Evolutionary conservation across 2,113 vertebrate genomes (phyloP), one percentile per base, ranked within the genome.

Genomic region (Vanacampus margaritifer): DNA sequence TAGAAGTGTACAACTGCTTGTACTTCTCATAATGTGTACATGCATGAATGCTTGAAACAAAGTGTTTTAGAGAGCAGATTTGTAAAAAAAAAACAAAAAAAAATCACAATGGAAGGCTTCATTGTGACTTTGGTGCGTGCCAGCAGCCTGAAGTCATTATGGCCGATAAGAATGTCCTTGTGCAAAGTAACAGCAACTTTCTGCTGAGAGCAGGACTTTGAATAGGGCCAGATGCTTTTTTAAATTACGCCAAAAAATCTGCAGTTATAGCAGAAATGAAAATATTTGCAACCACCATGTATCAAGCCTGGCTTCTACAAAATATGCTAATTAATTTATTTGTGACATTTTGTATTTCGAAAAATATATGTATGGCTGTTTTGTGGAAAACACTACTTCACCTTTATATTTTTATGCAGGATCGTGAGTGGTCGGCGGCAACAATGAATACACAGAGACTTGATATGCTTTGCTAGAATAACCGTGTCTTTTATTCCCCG

Each of bases 111-210:
- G 16, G 16, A 19, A 63, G 59, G 3, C 51, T 69, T 61, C 14
- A 26, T 50, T 73, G 1, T 69, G 57, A 74, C 36, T 28, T 50
- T 67, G 35, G 39, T 28, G 43, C 60, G 57, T 46, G 9, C 45
- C 53, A 41, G 57, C 23, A 65, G 71, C 39, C n/a, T 28, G 62
- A n/a, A 72, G 51, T 60, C 13, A 60, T n/a, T 58, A 51, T 1
- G n/a, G 43, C 39, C 26, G 50, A 37, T 68, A 67, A 71, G 21
- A 68, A 35, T 51, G 51, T 67, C 64, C 68, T 69, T 72, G 4
- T 43, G 57, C 19, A 66, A 62, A 73, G 36, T 10, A 68, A 65
- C 41, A 19, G n/a, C 24, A 8, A 48, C 37, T 72, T 54, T 68
- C 56, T 48, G 21, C 14, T 45, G 26, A 64, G 37, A 50, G 50